Evolutionary conservation across 2,113 vertebrate species (phyloP), one percentile per base, ranked within the genome.

Genomic region (Sphyrna mokarran): DNA sequence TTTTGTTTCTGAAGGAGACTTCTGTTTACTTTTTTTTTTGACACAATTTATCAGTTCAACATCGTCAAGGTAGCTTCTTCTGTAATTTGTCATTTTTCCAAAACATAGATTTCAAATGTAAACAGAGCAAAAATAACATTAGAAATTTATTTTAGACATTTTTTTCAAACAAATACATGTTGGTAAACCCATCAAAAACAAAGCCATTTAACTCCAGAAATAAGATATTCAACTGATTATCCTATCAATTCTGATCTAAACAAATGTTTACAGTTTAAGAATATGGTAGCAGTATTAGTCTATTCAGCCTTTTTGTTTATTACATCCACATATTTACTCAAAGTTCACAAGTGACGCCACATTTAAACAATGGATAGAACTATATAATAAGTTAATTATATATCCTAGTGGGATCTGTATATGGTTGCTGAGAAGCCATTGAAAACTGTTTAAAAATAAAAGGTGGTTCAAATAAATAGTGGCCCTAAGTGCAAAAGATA

Each of bases 21-120:
- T 61, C 7, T 61, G 48, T 54, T 54, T 61, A n/a, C 11, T 22
- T 58, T 87, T 83, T 87, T 83, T 87, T 54, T 43, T 54, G 48
- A 89, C 23, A 58, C 80, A 83, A 22, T 58, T 9, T 23, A 29
- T 89, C 26, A 89, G 86, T 89, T 89, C 86, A 89, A 58, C 54
- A 29, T 11, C 10, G 13, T 40, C 83, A 86, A 11, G 29, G 29
- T 11, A 23, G 23, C 26, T 89, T 89, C 22, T 14, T 58, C 26
- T 10, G 48, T 48, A 58, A 26, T 26, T 58, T 89, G 54, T 23
- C 48, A 58, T 89, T 89, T 54, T 89, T 48, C 48, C 26, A 85
- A 43, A 89, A 89, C 54, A 89, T 23, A 22, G 86, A 89, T 89
- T 89, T 58, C 86, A 89, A 89, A 58, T 54, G 86, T 89, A 89